Evolutionary conservation across 2,888 invertebrate species (phyloP).

Genomic region (Rapana venosa): DNA sequence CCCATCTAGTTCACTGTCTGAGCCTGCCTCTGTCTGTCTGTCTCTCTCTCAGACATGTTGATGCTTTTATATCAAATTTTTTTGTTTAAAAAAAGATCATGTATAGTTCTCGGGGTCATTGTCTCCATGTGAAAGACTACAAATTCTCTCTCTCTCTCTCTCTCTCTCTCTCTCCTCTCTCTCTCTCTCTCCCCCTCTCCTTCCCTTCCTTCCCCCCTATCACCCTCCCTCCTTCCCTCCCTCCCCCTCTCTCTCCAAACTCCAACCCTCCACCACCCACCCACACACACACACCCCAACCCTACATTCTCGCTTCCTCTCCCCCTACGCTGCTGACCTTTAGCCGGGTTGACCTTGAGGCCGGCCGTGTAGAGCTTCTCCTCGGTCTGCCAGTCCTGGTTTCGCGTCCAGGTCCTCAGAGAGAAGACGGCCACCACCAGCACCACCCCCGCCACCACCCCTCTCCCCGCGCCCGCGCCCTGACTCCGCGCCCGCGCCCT

Average conservation of each 20-base stretch:
- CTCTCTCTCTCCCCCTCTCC: not conserved
- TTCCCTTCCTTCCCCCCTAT: not conserved
- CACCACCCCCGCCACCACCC: constrained; percentile 51
- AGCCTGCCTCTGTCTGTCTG: no score
- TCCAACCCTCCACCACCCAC: not conserved
- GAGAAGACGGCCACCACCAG: constrained; percentile 73
- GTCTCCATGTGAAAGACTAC: no score
- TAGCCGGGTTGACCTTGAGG: constrained; percentile 95
- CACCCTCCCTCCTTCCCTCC: not conserved
- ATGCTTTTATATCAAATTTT: no score
- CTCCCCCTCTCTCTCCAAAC: not conserved
- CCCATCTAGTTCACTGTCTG: no score
- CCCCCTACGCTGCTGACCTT: constrained; percentile 84
- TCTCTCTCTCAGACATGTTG: no score
- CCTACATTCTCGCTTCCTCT: no score
- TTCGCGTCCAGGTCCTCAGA: constrained; percentile 87
- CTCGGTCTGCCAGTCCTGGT: constrained; percentile 94
- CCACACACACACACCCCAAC: constrained; percentile 50
- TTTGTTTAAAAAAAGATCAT: no score
- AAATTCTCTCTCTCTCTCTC: constrained; percentile 24
- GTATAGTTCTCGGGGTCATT: no score
- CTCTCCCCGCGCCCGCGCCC: constrained; percentile 45
- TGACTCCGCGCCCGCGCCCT: constrained; percentile 51
- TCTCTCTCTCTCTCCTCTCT: not conserved
- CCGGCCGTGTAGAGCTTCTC: constrained; percentile 95